Percentiles rank a stretch among this genome's conserved stretches.
phyloP scores from a whole-genome alignment of 2,113 vertebrate genomes.

The Platanista minor region DNA sequence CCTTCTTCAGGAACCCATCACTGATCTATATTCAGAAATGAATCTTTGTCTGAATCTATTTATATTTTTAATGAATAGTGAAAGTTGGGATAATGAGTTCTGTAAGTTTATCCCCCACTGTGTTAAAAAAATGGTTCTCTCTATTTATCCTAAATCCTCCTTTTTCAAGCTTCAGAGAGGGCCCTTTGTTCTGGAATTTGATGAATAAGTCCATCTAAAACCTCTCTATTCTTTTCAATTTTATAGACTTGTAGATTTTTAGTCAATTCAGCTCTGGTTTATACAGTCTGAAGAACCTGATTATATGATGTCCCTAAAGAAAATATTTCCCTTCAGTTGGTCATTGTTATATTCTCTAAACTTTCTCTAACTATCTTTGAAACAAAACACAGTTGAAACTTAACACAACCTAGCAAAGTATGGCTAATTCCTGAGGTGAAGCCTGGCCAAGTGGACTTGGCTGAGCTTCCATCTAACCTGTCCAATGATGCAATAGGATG shows the following conservation, averaged over 20 bases:
- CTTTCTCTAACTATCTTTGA: slow-evolving; percentile 36
- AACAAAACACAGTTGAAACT: slow-evolving; percentile 54
- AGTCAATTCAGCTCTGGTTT: slow-evolving; percentile 63
- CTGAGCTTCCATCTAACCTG: background rate
- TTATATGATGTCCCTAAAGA: slow-evolving; percentile 41
- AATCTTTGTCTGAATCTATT: slow-evolving; percentile 59
- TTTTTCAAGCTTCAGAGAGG: slow-evolving; percentile 60
- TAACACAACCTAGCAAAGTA: background rate
- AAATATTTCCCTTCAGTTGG: slow-evolving; percentile 60
- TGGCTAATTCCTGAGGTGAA: slow-evolving; percentile 6
- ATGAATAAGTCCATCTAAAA: slow-evolving; percentile 61
- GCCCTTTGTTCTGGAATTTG: slow-evolving; percentile 62
- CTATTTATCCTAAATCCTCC: slow-evolving; percentile 64
- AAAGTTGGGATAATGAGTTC: slow-evolving; percentile 67
- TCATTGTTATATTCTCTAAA: slow-evolving; percentile 8
- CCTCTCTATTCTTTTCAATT: slow-evolving; percentile 58
- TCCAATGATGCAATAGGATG: background rate
- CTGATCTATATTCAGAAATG: slow-evolving; percentile 50
- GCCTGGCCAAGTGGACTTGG: background rate
- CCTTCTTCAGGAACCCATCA: slow-evolving; percentile 21
- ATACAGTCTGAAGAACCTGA: slow-evolving; percentile 49
- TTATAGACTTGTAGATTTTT: slow-evolving; percentile 63
- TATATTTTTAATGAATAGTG: slow-evolving; percentile 69
- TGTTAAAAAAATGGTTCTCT: slow-evolving; percentile 54
- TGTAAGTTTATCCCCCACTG: slow-evolving; percentile 62